Conservation (phyloP, 2,797 vertebrate species). For the Oceanodroma leucorhoa region DNA sequence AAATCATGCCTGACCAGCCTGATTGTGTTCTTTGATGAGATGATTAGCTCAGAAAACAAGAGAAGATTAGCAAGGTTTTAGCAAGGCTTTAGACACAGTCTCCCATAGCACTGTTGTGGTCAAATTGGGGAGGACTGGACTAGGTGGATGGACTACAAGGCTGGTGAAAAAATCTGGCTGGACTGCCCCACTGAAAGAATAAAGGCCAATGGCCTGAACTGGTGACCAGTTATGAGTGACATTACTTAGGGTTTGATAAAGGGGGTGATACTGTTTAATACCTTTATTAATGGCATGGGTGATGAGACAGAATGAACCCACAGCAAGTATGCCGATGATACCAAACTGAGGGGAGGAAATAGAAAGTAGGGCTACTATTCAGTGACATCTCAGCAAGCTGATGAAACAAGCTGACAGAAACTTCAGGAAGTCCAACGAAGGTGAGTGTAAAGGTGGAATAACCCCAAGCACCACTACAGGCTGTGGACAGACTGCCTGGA, state of each 20-base stretch:
- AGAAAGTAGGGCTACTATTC: not conserved
- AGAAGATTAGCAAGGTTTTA: not conserved
- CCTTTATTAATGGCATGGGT: not conserved
- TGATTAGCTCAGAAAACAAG: not conserved
- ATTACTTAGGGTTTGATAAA: not conserved
- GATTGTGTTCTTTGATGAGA: not conserved
- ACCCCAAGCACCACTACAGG: not conserved
- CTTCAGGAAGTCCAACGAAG: not conserved
- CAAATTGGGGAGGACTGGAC: not conserved
- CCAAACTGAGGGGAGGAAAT: not conserved
- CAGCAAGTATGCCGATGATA: not conserved
- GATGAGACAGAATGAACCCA: not conserved
- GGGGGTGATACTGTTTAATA: not conserved
- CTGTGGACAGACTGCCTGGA: not conserved
- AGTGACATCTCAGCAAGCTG: not conserved
- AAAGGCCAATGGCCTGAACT: not conserved
- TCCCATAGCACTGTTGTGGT: not conserved
- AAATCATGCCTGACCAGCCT: not conserved
- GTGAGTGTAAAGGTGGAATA: not conserved
- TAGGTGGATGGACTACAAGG: not conserved
- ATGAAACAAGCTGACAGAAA: not conserved
- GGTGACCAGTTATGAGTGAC: not conserved
- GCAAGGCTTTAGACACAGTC: not conserved
- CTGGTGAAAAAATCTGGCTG: not conserved
- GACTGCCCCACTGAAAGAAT: not conserved